Percentiles rank a stretch among this genome's conserved stretches.
Conservation (phyloP, 2,113 vertebrate species). For the Tachycineta bicolor region DNA sequence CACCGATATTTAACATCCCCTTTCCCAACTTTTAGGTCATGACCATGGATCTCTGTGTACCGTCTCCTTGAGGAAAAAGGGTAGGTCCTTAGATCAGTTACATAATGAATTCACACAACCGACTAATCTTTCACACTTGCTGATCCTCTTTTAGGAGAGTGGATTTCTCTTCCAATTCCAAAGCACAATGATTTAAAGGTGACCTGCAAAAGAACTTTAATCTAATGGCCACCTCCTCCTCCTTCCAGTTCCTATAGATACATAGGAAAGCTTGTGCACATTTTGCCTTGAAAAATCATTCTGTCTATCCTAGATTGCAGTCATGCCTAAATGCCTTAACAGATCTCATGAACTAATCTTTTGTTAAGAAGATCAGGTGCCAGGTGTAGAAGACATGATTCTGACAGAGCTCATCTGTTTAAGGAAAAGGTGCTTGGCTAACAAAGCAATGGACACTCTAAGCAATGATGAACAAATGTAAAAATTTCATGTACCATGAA, state of each 20-base stretch:
- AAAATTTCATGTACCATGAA: background rate
- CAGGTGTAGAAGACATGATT: background rate
- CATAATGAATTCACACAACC: background rate
- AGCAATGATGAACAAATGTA: background rate
- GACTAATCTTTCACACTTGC: background rate
- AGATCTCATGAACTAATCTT: background rate
- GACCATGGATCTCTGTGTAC: background rate
- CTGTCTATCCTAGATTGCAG: background rate
- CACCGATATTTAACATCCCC: background rate
- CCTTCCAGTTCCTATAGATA: background rate
- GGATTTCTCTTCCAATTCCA: background rate
- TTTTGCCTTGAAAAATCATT: background rate
- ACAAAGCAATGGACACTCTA: background rate
- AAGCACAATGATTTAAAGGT: background rate
- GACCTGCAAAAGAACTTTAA: background rate
- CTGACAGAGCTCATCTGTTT: background rate
- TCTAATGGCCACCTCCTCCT: background rate
- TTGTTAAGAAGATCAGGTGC: background rate
- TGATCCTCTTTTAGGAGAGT: background rate
- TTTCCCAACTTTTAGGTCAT: background rate
- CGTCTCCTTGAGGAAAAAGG: background rate
- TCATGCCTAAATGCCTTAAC: background rate
- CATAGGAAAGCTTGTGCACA: background rate
- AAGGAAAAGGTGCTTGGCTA: background rate
- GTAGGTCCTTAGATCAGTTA: background rate